phyloP scores from a whole-genome alignment of 2,113 vertebrate species.

The Poeciliopsis turrubarensis region DNA sequence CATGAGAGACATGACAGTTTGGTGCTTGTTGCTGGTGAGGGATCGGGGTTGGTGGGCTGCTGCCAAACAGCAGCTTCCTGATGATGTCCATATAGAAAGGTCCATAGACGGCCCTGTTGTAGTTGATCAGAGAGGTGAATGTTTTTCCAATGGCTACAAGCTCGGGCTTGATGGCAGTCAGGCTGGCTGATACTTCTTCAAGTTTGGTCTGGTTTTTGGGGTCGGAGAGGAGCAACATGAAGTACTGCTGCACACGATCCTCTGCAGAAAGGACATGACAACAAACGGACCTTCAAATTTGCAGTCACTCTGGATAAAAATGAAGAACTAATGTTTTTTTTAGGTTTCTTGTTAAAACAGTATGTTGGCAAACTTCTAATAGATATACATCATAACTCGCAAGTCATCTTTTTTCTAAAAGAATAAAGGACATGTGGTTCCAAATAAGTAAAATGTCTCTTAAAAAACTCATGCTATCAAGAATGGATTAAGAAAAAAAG shows the following conservation, averaged over 20 bases:
- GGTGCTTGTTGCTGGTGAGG: slow-evolving; percentile 56
- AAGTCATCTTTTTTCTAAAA: too few relatives aligned
- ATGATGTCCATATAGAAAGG: slow-evolving; percentile 92
- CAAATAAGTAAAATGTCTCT: too few relatives aligned
- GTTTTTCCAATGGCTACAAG: slow-evolving; percentile 82
- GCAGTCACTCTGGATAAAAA: too few relatives aligned
- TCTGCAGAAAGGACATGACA: slow-evolving; percentile 75
- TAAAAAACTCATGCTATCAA: too few relatives aligned
- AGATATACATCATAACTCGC: too few relatives aligned
- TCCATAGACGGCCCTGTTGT: slow-evolving; percentile 91
- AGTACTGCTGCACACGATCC: slow-evolving; percentile 88
- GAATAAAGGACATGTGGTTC: too few relatives aligned
- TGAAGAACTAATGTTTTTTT: too few relatives aligned
- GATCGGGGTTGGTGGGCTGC: slow-evolving; percentile 38
- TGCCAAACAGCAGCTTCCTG: slow-evolving; percentile 86
- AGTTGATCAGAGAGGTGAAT: slow-evolving; percentile 86
- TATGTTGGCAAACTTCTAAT: too few relatives aligned
- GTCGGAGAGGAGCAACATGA: slow-evolving; percentile 82
- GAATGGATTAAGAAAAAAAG: too few relatives aligned
- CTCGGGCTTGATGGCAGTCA: slow-evolving; percentile 85
- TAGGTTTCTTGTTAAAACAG: too few relatives aligned
- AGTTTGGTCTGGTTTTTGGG: slow-evolving; percentile 75
- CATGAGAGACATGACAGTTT: slow-evolving; percentile 32
- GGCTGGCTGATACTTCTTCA: slow-evolving; percentile 84
- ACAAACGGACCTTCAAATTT: neutral